Percentiles rank a stretch among this genome's conserved stretches.
Conservation (phyloP, 2,113 vertebrate species). For the Gasterosteus aculeatus region DNA sequence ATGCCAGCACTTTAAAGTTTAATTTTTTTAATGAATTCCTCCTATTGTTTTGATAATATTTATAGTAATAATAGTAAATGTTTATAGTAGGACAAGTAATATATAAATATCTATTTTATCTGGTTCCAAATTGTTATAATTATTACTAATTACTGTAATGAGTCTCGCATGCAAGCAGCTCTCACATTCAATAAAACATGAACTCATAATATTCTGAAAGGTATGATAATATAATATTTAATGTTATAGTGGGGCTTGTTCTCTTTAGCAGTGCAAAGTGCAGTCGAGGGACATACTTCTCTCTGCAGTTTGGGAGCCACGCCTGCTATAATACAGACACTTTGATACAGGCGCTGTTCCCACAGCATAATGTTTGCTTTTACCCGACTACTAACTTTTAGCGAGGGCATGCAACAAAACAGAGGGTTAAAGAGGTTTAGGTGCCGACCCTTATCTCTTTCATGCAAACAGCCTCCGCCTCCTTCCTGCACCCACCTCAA, state of each 20-base stretch:
- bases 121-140: conserved; percentile 34
- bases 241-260: conserved; percentile 43
- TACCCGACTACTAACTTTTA: conserved; percentile 28
- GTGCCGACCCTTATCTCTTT: conserved; percentile 18
- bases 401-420: conserved; percentile 25
- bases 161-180: conserved; percentile 38
- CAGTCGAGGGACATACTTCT: conserved; percentile 40
- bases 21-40: conserved; percentile 5
- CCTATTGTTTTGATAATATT: not conserved
- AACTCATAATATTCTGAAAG: conserved; percentile 53
- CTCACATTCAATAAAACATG: conserved; percentile 67
- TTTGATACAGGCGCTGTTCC: conserved; percentile 23
- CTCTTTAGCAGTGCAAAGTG: conserved; percentile 42
- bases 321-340: conserved; percentile 15
- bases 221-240: conserved; percentile 63
- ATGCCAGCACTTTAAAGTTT: not conserved
- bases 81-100: conserved; percentile 18
- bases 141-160: conserved; percentile 33
- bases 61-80: not conserved
- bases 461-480: not conserved
- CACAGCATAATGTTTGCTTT: conserved; percentile 6
- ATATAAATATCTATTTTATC: conserved; percentile 31
- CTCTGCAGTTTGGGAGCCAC: conserved; percentile 40
- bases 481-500: not conserved
- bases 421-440: conserved; percentile 61